phyloP scores from a whole-genome alignment of 2,888 invertebrate species.

The Elegia similella region DNA sequence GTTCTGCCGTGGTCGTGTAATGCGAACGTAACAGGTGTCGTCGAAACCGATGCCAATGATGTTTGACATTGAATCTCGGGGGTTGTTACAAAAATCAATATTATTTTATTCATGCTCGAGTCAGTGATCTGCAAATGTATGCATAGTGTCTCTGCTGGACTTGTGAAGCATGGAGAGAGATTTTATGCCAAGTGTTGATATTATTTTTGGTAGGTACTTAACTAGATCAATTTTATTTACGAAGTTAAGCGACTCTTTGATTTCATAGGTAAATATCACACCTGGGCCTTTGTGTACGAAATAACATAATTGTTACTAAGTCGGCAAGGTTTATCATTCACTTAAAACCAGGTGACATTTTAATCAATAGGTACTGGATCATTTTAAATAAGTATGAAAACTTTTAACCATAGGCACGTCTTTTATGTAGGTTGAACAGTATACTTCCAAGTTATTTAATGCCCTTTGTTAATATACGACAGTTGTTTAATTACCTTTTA shows the following conservation, averaged over 20 bases:
- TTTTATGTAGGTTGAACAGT: neutral
- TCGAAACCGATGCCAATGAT: conserved; percentile 38
- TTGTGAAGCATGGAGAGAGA: conserved; percentile 1
- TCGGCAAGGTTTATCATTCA: no score
- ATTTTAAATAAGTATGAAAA: no score
- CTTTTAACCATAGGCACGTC: neutral
- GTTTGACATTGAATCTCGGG: conserved; percentile 49
- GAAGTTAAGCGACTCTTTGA: neutral
- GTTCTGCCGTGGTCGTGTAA: conserved; percentile 29
- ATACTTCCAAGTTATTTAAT: neutral
- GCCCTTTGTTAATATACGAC: neutral
- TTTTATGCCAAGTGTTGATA: neutral
- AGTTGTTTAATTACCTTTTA: conserved; percentile 17
- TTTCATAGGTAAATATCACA: neutral
- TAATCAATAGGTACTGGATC: no score
- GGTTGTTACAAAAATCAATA: conserved; percentile 49
- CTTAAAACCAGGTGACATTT: no score
- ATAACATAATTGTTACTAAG: no score
- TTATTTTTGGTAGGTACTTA: neutral
- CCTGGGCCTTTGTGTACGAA: no score
- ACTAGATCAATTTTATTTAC: neutral
- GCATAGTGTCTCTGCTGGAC: conserved; percentile 7
- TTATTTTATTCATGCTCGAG: conserved; percentile 30
- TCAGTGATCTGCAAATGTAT: conserved; percentile 21
- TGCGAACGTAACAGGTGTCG: conserved; percentile 68